phyloP scores from a whole-genome alignment of 2,888 invertebrate species.

The Steinernema hermaphroditum region DNA sequence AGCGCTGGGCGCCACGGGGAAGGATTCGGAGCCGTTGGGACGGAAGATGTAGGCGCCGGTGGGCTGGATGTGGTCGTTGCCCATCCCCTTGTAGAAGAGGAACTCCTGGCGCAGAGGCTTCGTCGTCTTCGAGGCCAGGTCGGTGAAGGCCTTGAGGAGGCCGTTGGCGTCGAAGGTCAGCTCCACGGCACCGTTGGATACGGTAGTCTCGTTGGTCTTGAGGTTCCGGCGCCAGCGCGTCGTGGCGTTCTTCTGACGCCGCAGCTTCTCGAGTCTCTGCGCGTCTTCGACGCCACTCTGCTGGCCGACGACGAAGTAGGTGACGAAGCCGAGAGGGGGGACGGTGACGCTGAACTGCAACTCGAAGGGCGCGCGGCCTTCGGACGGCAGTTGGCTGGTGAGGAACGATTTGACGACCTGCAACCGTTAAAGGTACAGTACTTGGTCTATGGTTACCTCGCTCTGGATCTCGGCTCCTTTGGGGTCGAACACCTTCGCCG shows the following conservation, averaged over 20 bases:
- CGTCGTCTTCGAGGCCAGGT: conserved; percentile 59
- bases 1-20: conserved; percentile 36
- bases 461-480: neutral
- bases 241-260: neutral
- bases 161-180: conserved; percentile 73
- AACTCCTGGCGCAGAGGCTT: conserved; percentile 73
- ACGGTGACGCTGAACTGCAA: conserved; percentile 41
- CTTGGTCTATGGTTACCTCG: neutral
- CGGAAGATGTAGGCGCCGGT: conserved; percentile 87
- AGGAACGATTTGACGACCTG: conserved; percentile 21
- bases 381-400: neutral
- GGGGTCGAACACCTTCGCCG: neutral
- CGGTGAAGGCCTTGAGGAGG: conserved; percentile 70
- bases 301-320: conserved; percentile 43
- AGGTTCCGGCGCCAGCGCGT: neutral
- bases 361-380: conserved; percentile 41
- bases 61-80: conserved; percentile 74
- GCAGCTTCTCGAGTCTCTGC: neutral
- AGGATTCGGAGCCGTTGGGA: conserved; percentile 64
- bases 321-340: conserved; percentile 47
- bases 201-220: neutral
- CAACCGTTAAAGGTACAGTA: neutral
- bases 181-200: conserved; percentile 54
- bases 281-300: neutral
- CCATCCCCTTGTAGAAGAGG: conserved; percentile 73